Percentiles rank a stretch among this genome's conserved stretches.
Conservation (phyloP, 2,888 invertebrate genomes). For the Tanypteryx hageni region DNA sequence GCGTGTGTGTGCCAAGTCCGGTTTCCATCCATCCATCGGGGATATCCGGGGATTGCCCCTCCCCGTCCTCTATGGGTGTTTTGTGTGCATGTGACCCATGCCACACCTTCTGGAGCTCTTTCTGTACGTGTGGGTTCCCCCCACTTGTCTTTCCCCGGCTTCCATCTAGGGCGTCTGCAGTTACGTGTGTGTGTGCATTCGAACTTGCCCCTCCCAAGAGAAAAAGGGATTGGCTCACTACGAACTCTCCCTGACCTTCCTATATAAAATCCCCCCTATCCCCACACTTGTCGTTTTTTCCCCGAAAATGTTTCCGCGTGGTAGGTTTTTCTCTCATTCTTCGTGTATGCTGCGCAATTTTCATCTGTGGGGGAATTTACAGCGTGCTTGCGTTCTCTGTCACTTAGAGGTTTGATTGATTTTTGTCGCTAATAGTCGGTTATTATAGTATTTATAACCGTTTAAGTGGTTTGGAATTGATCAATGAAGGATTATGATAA, state of each 20-base stretch:
- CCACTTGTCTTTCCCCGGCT: not conserved
- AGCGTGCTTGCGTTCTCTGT: not conserved
- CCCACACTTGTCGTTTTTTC: not conserved
- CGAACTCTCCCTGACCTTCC: not conserved
- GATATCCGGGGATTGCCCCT: not conserved
- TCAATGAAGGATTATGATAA: not conserved
- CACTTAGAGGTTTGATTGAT: conserved; percentile 10
- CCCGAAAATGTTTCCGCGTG: not conserved
- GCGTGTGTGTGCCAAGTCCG: conserved; percentile 11
- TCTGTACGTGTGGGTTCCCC: not conserved
- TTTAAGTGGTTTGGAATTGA: too few species aligned
- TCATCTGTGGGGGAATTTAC: too few species aligned
- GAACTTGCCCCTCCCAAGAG: not conserved
- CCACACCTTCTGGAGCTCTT: not conserved
- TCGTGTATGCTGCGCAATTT: too few species aligned
- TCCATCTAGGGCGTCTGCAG: not conserved
- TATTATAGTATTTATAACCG: not conserved
- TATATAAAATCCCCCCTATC: not conserved
- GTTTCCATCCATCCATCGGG: conserved; percentile 28
- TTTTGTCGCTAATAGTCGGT: not conserved
- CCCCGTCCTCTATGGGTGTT: not conserved
- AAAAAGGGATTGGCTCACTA: not conserved
- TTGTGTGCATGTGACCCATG: not conserved
- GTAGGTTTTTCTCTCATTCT: too few species aligned
- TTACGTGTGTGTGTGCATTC: too few species aligned